Evolutionary conservation across 2,888 invertebrate genomes (phyloP).

Genomic region (Alloplasta piceator): DNA sequence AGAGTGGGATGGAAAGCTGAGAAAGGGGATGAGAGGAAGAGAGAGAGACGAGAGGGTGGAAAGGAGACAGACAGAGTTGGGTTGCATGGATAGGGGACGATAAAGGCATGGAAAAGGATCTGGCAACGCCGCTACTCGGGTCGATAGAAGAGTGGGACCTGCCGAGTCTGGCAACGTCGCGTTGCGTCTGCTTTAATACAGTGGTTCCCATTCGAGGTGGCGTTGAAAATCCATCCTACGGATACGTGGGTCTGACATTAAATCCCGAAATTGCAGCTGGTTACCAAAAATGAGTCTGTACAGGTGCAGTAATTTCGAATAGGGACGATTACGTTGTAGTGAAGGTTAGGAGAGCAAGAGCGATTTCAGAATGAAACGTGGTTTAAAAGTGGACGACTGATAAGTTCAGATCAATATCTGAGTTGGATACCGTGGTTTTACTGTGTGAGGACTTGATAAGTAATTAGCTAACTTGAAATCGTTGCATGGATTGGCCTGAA

Average conservation of each 20-base stretch:
- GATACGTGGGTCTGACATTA: slow-evolving; percentile 32
- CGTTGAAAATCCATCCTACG: slow-evolving; percentile 31
- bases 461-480: too few species aligned
- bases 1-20: slow-evolving; percentile 37
- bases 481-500: too few species aligned
- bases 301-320: too few species aligned
- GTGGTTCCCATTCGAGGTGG: slow-evolving; percentile 74
- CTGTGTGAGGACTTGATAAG: too few species aligned
- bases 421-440: too few species aligned
- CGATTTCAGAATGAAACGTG: too few species aligned
- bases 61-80: slow-evolving; percentile 45
- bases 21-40: slow-evolving; percentile 52
- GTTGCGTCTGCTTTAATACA: slow-evolving; percentile 78
- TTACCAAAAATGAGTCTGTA: background rate
- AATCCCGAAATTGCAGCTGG: slow-evolving; percentile 31
- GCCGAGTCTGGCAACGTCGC: slow-evolving; percentile 79
- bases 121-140: slow-evolving; percentile 80
- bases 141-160: slow-evolving; percentile 82
- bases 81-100: slow-evolving; percentile 66
- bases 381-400: too few species aligned
- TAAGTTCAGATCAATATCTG: too few species aligned
- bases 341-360: too few species aligned
- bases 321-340: too few species aligned
- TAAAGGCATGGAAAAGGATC: slow-evolving; percentile 75
- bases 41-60: slow-evolving; percentile 52